Evolutionary conservation across 2,797 vertebrate species (phyloP), one percentile per base, ranked within the genome.

Genomic region (Bucorvus abyssinicus): DNA sequence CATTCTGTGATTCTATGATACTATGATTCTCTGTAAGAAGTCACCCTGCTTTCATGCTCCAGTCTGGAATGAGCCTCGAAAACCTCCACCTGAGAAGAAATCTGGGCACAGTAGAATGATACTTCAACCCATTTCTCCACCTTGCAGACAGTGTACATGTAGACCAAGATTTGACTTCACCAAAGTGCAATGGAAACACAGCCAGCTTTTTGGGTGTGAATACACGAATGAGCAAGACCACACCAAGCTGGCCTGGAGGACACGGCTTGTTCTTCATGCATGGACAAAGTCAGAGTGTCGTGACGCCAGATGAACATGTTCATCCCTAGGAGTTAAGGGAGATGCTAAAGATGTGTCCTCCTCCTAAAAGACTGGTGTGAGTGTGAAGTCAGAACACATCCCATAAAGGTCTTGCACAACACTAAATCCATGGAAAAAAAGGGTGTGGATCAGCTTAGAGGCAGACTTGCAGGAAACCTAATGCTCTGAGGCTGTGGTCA

Each of bases 281-380:
- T 18, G 14, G 52, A 38, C 26, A 69, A 84, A 71, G 7, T 45
- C 24, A 77, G 30, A 76, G 30, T 26, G 30, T 57, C 63, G 26
- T 0, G 0, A 27, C 8, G 20, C 9, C 6, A 1, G 32, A 49
- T 29, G 7, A 64, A 27, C 17, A 49, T 23, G 13, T 34, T 78
- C 67, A 49, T 15, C 32, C 20, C 15, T 42, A 42, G 44, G 12
- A 82, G 27, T 8, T 30, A 73, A 69, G 22, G 30, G 30, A 73
- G 11, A 34, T 38, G 10, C 12, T 6, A 23, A 34, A 85, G 29
- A 15, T 10, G 14, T 68, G 44, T 2, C 12, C 6, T 14, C 3
- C 14, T 57, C 27, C 38, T 16, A 40, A 63, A 47, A 38, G 53
- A 57, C n/a, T 57, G n/a, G 6, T 45, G 21, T n/a, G 34, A 38